These are phyloP conservation scores for Lepidurus apus DNA, from an alignment of 1,140 invertebrate species.

Conservation along the genomic window DNA sequence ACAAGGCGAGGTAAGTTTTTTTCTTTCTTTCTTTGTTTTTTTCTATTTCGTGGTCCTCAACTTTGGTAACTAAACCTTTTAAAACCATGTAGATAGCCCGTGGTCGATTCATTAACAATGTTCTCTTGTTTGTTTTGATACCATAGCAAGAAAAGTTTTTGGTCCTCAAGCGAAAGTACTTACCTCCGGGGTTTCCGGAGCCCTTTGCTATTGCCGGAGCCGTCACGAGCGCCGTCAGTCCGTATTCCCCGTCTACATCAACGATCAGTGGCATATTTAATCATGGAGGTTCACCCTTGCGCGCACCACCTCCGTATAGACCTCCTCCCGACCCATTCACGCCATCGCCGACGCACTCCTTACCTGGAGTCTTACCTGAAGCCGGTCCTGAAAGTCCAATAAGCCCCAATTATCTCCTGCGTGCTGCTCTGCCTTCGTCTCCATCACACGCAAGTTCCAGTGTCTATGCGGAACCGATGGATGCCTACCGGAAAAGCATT, in stretches of 20 bases:
- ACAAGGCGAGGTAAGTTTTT: slow-evolving; percentile 46
- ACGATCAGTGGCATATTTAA: not conserved
- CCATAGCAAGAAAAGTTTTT: slow-evolving; percentile 70
- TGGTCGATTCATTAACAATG: slow-evolving; percentile 24
- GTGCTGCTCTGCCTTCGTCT: not conserved
- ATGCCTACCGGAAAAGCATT: not conserved
- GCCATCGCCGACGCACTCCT: slow-evolving; percentile 34
- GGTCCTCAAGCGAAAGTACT: slow-evolving; percentile 70
- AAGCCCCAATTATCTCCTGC: not conserved
- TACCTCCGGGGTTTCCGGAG: slow-evolving; percentile 45
- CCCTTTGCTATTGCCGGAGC: slow-evolving; percentile 29
- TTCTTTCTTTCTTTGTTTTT: not conserved
- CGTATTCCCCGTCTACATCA: slow-evolving; percentile 40
- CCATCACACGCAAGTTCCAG: not conserved
- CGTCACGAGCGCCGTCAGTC: slow-evolving; percentile 39
- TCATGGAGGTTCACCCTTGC: slow-evolving; percentile 40
- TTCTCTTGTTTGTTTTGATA: not conserved
- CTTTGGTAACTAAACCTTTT: too few relatives aligned
- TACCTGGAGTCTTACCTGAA: slow-evolving; percentile 18
- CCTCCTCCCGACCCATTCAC: slow-evolving; percentile 43
- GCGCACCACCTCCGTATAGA: slow-evolving; percentile 59
- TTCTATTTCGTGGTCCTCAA: not conserved
- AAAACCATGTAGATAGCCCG: not conserved
- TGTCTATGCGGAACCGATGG: slow-evolving; percentile 46
- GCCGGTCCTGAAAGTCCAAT: slow-evolving; percentile 13